Evolutionary conservation across 2,113 vertebrate genomes (phyloP), one percentile per base, ranked within the genome.

Genomic region (Paraplagusia blochii): DNA sequence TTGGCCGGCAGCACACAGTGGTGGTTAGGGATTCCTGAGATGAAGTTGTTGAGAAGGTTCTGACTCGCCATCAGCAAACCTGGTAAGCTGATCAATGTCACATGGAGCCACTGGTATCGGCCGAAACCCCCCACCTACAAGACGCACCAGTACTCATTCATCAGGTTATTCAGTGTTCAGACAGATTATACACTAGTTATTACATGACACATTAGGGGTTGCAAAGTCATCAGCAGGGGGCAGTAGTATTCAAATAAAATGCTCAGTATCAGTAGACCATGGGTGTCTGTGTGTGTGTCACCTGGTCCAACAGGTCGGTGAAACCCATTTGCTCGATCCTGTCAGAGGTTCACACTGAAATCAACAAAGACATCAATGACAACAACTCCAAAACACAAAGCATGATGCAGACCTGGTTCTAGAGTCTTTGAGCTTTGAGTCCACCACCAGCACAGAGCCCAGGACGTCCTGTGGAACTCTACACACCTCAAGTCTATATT

Each of bases 41-140:
- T 80, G 52, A 92, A 92, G 79, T 92, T 92, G 80, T 93, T 92
- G 1, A 93, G 76, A 0, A 94, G 86, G 80, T 95, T 94, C 79
- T 95, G 93, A 15, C 92, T 84, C 0, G 94, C 91, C 86, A 92
- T 88, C 14, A 94, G 16, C 13, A 95, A 59, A 48, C 93, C 84
- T 0, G 90, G 92, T 4, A 94, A 42, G 2, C 79, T 76, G 57
- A 93, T 67, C 16, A 94, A 76, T 0, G 52, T 53, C 9, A 92
- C 89, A 17, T 93, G 92, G 50, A 93, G 57, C 59, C 89, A 62
- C 82, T 94, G 93, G 80, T 91, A 93, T 1, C 88, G 86, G 0
- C 92, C 90, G 5, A 91, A 83, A 0, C 88, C 88, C 0, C 93
- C 90, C 0, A 85, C 59, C 86, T 88, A 4, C 1, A 7, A 58